phyloP scores from a whole-genome alignment of 2,888 invertebrate genomes.

The Daptonema setosum region DNA sequence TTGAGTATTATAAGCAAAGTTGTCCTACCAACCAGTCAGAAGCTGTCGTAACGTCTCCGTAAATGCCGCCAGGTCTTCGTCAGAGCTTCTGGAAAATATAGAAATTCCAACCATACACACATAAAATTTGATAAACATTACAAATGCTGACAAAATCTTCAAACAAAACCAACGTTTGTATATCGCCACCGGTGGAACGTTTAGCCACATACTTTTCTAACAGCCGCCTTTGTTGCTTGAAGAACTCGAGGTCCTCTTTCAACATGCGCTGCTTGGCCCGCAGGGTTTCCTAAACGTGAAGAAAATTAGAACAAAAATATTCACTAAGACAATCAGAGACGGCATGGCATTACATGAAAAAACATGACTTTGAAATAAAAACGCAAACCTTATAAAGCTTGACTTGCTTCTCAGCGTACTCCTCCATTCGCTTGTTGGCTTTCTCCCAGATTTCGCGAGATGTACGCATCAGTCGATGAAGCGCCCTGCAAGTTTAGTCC shows the following conservation, averaged over 20 bases:
- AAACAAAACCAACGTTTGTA: neutral
- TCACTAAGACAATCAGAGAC: neutral
- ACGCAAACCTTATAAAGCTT: conserved; percentile 5
- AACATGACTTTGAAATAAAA: neutral
- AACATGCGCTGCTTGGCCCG: conserved; percentile 33
- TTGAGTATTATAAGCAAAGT: no score
- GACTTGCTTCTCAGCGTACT: conserved; percentile 6
- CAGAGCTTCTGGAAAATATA: neutral
- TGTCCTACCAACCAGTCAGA: no score
- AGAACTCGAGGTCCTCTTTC: conserved; percentile 34
- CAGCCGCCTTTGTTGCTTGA: conserved; percentile 31
- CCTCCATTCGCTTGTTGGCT: conserved; percentile 7
- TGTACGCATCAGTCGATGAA: conserved; percentile 4
- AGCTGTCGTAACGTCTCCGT: conserved; percentile 3
- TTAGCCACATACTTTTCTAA: conserved; percentile 25
- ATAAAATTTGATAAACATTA: neutral
- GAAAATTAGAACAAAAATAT: neutral
- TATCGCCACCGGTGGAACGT: neutral
- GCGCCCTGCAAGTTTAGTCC: neutral
- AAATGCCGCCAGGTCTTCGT: conserved; percentile 5
- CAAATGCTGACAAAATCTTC: neutral
- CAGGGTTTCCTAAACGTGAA: conserved; percentile 26
- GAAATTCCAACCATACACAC: neutral
- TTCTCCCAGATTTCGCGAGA: conserved; percentile 7
- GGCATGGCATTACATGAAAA: neutral